phyloP scores from a whole-genome alignment of 2,888 invertebrate species.

The Tolmerus cingulatus region DNA sequence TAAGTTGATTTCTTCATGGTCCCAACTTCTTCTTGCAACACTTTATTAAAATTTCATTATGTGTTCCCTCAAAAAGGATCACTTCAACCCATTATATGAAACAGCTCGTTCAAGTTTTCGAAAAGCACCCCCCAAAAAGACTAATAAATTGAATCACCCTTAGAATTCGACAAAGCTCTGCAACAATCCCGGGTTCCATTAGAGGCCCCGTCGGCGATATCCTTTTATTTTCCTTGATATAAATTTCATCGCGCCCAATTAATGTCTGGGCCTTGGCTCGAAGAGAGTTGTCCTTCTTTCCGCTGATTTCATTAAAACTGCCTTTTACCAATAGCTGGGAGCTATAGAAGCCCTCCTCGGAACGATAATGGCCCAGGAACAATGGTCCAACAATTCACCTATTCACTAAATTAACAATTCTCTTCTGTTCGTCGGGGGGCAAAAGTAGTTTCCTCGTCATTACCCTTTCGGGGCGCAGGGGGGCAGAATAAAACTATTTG shows the following conservation, averaged over 20 bases:
- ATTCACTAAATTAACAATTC: not conserved
- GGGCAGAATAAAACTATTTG: not conserved
- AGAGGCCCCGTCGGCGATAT: not conserved
- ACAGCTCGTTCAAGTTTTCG: not conserved
- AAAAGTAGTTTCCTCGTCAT: not conserved
- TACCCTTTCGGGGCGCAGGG: not conserved
- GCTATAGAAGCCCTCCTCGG: not conserved
- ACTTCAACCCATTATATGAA: not conserved
- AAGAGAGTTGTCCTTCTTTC: not conserved
- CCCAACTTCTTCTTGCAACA: not conserved
- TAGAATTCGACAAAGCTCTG: not conserved
- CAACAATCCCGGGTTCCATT: not conserved
- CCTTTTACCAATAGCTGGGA: not conserved
- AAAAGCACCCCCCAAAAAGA: not conserved
- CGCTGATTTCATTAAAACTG: not conserved
- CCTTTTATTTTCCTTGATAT: not conserved
- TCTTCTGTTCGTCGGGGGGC: not conserved
- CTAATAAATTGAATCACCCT: not conserved
- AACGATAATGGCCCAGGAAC: not conserved
- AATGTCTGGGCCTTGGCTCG: not conserved
- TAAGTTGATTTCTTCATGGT: not conserved
- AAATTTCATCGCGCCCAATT: not conserved
- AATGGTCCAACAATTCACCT: not conserved
- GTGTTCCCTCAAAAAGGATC: not conserved
- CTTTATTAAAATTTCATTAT: not conserved